Conservation (phyloP, 2,113 vertebrate genomes). For the Onychostoma macrolepis region DNA sequence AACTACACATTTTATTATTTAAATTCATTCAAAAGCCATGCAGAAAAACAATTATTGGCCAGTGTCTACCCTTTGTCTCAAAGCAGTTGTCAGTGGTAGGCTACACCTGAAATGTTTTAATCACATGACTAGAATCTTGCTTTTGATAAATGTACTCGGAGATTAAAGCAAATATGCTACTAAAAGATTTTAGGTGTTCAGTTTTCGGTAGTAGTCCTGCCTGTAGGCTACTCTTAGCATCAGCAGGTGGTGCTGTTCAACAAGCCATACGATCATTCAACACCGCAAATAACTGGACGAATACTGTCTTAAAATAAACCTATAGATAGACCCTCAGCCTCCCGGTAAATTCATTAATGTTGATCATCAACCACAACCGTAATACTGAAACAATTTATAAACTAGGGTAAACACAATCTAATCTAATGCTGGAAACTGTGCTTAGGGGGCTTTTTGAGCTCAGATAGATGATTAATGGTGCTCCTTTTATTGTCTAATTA, state of each 20-base stretch:
- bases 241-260: slow-evolving; percentile 37
- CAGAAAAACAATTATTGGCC: background rate
- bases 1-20: too few species aligned
- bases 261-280: background rate
- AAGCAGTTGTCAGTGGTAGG: background rate
- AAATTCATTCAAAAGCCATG: background rate
- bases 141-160: background rate
- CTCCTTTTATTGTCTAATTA: slow-evolving; percentile 54
- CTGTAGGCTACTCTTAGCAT: background rate
- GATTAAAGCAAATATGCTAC: background rate
- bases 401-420: slow-evolving; percentile 38
- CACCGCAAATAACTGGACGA: background rate
- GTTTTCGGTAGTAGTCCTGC: background rate
- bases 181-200: background rate
- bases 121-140: background rate
- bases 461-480: slow-evolving; percentile 51
- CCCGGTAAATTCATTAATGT: background rate
- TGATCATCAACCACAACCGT: slow-evolving; percentile 13
- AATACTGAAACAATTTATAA: slow-evolving; percentile 10
- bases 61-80: background rate
- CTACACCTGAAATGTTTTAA: background rate
- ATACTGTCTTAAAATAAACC: background rate
- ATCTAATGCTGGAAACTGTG: slow-evolving; percentile 31
- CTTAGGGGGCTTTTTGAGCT: slow-evolving; percentile 42
- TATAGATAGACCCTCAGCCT: slow-evolving; percentile 1